Conservation (phyloP, 23 tunicate species). For the Styela plicata region DNA sequence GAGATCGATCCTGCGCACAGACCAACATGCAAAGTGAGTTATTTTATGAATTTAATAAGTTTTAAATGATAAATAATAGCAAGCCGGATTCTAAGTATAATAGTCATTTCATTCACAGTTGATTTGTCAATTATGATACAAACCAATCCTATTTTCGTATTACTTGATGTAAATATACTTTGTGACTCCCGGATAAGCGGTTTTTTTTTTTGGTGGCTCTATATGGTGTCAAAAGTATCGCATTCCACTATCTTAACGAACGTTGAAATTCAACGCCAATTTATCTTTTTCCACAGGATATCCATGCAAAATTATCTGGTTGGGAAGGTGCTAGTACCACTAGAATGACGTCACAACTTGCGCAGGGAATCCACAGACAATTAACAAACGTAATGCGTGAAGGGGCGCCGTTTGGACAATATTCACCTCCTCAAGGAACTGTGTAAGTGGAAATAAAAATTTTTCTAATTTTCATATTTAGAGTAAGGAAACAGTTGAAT, state of each 20-base stretch:
- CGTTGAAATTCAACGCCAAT: background rate
- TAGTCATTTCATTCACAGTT: too few relatives aligned
- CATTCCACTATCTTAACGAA: too few relatives aligned
- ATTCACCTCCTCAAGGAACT: slow-evolving; percentile 64
- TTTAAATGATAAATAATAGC: too few relatives aligned
- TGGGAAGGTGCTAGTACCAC: slow-evolving; percentile 80
- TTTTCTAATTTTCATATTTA: background rate
- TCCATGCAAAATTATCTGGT: slow-evolving; percentile 78
- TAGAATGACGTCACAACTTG: slow-evolving; percentile 92
- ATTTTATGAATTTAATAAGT: too few relatives aligned
- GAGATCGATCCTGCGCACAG: slow-evolving; percentile 43
- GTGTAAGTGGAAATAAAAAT: slow-evolving; percentile 46
- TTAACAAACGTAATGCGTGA: slow-evolving; percentile 54
- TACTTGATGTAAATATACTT: too few relatives aligned
- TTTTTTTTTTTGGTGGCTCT: too few relatives aligned
- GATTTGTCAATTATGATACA: too few relatives aligned
- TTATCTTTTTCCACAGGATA: slow-evolving; percentile 33
- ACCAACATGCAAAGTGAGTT: slow-evolving; percentile 68
- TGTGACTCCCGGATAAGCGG: too few relatives aligned
- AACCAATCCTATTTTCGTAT: too few relatives aligned
- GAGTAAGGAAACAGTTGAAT: too few relatives aligned
- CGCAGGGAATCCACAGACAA: slow-evolving; percentile 93
- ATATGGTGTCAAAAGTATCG: too few relatives aligned
- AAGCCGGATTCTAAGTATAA: too few relatives aligned
- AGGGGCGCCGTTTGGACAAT: slow-evolving; percentile 41